These are phyloP conservation scores for Rhynchotus rufescens DNA, from an alignment of 2,797 vertebrate species.

Conservation along the genomic window DNA sequence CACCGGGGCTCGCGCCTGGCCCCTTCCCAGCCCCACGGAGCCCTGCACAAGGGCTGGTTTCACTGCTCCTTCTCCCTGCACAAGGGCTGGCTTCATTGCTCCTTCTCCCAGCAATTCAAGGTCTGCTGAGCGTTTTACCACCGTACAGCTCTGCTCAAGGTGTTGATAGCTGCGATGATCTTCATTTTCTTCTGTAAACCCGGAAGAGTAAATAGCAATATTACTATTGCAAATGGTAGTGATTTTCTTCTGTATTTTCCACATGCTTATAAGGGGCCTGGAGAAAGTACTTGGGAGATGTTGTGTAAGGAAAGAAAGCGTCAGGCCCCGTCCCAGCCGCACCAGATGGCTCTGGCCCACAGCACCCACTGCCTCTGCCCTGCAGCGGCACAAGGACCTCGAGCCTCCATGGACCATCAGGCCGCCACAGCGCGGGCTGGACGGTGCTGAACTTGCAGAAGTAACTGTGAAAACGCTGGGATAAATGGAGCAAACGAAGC, in stretches of 20 bases:
- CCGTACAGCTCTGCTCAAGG: background rate
- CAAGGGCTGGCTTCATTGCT: background rate
- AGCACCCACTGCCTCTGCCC: no score
- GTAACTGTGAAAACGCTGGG: no score
- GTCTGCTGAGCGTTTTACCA: background rate
- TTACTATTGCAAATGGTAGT: background rate
- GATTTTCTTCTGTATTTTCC: background rate
- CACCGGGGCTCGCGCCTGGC: background rate
- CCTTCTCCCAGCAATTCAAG: background rate
- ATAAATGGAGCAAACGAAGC: no score
- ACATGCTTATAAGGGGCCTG: background rate
- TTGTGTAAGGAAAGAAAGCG: no score
- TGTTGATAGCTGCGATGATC: background rate
- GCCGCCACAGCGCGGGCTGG: no score
- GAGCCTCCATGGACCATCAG: no score
- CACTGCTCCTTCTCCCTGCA: no score
- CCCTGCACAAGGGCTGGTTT: background rate
- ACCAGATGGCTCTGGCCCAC: no score
- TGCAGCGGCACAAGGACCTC: no score
- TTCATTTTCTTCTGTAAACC: slow-evolving; percentile 11
- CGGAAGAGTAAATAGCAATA: slow-evolving; percentile 13
- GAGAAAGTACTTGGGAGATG: background rate
- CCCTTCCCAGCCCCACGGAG: rapidly evolving
- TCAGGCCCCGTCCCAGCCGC: no score
- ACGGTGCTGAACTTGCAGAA: no score